These are phyloP conservation scores for Nannospalax galili DNA, from an alignment of 2,113 vertebrate species.

Conservation along the genomic window DNA sequence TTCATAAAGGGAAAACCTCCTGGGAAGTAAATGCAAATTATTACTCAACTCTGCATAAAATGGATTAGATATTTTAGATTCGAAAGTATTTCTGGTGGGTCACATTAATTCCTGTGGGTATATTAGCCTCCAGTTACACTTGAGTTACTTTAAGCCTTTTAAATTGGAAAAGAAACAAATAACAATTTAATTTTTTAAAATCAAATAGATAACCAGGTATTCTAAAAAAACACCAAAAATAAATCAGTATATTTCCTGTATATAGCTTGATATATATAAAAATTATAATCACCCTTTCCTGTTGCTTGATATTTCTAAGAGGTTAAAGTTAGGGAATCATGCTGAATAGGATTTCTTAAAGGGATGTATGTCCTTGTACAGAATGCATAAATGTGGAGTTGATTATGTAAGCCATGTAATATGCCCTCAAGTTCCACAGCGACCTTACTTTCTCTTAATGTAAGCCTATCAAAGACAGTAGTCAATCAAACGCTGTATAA, in stretches of 20 bases:
- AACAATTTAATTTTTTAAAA: constrained; percentile 20
- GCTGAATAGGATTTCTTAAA: not conserved
- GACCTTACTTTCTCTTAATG: not conserved
- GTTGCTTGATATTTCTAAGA: not conserved
- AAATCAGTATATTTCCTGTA: too few species aligned
- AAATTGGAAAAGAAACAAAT: constrained; percentile 42
- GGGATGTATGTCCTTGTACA: not conserved
- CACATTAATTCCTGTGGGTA: not conserved
- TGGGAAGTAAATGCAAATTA: constrained; percentile 51
- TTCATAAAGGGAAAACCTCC: constrained; percentile 37
- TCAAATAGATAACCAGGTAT: not conserved
- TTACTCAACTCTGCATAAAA: constrained; percentile 16
- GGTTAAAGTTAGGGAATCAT: rapidly evolving
- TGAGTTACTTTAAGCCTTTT: constrained; percentile 6
- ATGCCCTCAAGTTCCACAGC: not conserved
- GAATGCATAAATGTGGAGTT: not conserved
- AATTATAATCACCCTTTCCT: not conserved
- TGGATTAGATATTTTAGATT: constrained; percentile 51
- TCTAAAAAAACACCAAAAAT: not conserved
- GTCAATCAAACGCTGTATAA: not conserved
- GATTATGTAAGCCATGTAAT: too few species aligned
- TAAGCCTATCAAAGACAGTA: not conserved
- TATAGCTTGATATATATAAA: too few species aligned
- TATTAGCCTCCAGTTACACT: constrained; percentile 3
- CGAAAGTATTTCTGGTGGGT: constrained; percentile 34